phyloP scores from a whole-genome alignment of 1,140 invertebrate species.

The Ptiloglossa arizonensis region DNA sequence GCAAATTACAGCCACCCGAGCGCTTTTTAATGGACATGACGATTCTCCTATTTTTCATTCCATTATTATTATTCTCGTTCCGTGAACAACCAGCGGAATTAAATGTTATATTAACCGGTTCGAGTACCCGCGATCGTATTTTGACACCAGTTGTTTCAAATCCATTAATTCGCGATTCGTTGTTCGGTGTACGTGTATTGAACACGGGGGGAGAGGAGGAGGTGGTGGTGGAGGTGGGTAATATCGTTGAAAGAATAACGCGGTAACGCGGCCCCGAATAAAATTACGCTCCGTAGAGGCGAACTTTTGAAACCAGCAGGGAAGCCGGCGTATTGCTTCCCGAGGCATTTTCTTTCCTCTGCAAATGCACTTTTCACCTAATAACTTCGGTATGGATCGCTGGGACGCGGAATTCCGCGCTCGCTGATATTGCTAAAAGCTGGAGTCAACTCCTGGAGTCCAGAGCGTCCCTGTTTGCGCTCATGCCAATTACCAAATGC shows the following conservation, averaged over 20 bases:
- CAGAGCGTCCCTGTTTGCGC: not conserved
- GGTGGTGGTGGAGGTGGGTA: not conserved
- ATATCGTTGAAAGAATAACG: not conserved
- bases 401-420: not conserved
- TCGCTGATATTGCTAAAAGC: not conserved
- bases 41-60: too few relatives aligned
- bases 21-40: too few relatives aligned
- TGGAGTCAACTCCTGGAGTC: not conserved
- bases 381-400: not conserved
- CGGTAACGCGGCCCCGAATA: not conserved
- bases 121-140: not conserved
- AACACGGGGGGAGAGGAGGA: too few relatives aligned
- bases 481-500: not conserved
- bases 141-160: not conserved
- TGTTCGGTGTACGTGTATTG: not conserved
- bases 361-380: not conserved
- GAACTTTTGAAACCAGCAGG: not conserved
- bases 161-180: not conserved
- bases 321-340: not conserved
- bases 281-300: not conserved
- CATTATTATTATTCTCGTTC: too few relatives aligned
- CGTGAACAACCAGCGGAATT: too few relatives aligned
- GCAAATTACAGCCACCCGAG: too few relatives aligned
- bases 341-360: not conserved
- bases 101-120: too few relatives aligned